A percentile compares a stretch with the other conserved stretches of the same genome.
These are phyloP conservation scores for Erpornis zantholeuca DNA, from an alignment of 2,113 vertebrate species.

Conservation along the genomic window DNA sequence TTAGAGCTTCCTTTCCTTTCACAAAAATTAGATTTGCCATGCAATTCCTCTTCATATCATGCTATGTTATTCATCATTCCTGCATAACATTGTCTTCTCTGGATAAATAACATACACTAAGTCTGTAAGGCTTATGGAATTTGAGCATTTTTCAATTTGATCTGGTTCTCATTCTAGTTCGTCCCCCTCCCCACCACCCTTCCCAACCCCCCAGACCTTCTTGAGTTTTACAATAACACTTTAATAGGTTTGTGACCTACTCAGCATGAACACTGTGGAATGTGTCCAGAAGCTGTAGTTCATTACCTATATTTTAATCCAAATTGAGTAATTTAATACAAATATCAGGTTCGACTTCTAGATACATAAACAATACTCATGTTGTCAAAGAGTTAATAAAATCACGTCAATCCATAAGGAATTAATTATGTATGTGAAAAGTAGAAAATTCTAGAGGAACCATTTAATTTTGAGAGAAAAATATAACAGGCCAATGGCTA, in stretches of 20 bases:
- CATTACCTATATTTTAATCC: background rate
- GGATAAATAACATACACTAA: background rate
- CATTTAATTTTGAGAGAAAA: background rate
- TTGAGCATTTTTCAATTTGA: background rate
- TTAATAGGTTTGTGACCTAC: background rate
- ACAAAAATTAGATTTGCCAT: background rate
- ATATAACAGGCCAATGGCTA: background rate
- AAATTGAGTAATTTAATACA: background rate
- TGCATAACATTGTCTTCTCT: background rate
- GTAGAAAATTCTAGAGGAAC: background rate
- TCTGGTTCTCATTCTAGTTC: background rate
- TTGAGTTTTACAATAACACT: background rate
- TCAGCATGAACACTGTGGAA: background rate
- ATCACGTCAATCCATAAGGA: background rate
- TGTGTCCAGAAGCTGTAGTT: background rate
- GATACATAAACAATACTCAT: background rate
- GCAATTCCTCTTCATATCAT: background rate
- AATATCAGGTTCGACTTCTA: background rate
- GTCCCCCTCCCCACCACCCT: background rate
- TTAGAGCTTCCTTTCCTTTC: background rate
- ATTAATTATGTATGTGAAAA: background rate
- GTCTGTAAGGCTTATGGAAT: background rate
- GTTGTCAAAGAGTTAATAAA: background rate
- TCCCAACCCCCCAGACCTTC: background rate
- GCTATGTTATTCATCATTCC: background rate